A percentile compares a stretch with the other conserved stretches of the same genome.
These are phyloP conservation scores for Leptinotarsa juncta DNA, from an alignment of 2,888 invertebrate species.

Conservation along the genomic window DNA sequence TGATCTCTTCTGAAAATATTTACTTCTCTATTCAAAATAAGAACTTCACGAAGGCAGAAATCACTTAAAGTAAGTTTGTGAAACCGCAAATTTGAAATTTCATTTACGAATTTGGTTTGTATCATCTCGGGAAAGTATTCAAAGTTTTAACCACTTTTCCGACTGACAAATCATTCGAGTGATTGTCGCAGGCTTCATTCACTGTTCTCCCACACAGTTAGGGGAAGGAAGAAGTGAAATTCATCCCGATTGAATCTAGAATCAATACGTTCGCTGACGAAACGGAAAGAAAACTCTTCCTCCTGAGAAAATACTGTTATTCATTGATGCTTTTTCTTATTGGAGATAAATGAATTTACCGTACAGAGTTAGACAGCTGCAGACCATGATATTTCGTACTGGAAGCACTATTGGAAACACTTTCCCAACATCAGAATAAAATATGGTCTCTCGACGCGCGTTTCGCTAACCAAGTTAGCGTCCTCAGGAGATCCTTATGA, in stretches of 20 bases:
- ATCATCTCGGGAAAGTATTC: neutral
- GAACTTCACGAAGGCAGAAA: no score
- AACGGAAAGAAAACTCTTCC: neutral
- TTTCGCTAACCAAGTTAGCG: no score
- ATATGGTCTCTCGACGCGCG: no score
- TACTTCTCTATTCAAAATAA: no score
- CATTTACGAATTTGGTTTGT: neutral
- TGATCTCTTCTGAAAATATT: no score
- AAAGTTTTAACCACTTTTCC: conserved; percentile 5
- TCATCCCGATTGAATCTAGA: neutral
- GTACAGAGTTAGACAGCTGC: neutral
- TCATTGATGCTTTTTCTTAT: neutral
- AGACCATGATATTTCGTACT: no score
- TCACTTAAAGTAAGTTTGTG: neutral
- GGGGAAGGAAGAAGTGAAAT: neutral
- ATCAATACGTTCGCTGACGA: neutral
- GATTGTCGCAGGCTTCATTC: neutral
- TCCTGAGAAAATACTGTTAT: neutral
- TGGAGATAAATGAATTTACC: conserved; percentile 24
- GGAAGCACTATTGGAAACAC: no score
- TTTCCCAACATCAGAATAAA: no score
- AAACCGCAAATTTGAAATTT: neutral
- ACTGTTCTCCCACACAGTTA: no score
- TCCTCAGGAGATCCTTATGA: no score
- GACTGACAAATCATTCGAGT: neutral